Evolutionary conservation across 2,113 vertebrate species (phyloP).

Genomic region (Halcyon malimbica): DNA sequence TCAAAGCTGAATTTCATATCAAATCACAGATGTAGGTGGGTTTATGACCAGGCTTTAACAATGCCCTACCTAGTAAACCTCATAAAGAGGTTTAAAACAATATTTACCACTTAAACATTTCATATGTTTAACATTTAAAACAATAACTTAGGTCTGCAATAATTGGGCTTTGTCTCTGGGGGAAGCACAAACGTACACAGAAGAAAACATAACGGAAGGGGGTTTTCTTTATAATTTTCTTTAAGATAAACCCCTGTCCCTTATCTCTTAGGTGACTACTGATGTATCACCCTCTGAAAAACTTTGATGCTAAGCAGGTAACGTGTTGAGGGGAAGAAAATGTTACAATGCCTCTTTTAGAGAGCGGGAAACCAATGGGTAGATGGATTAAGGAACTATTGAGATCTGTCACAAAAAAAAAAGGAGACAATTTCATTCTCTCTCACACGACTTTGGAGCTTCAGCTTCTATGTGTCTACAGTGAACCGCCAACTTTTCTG

Average conservation of each 20-base stretch:
- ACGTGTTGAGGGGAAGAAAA: neutral
- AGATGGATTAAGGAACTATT: neutral
- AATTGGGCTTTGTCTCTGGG: neutral
- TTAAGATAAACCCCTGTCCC: neutral
- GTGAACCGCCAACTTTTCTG: neutral
- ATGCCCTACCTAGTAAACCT: neutral
- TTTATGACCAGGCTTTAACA: slow-evolving; percentile 1
- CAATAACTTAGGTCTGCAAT: neutral
- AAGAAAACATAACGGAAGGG: neutral
- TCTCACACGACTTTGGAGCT: neutral
- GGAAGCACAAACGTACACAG: neutral
- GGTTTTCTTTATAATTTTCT: neutral
- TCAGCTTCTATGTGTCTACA: neutral
- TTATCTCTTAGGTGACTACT: neutral
- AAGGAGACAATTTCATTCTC: neutral
- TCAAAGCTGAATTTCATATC: neutral
- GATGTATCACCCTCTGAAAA: neutral
- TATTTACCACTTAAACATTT: neutral
- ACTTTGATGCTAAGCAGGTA: neutral
- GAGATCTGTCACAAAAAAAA: neutral
- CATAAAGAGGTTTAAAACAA: neutral
- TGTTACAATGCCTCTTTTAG: neutral
- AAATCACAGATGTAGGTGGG: neutral
- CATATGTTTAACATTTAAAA: neutral
- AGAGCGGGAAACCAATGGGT: neutral